phyloP scores from a whole-genome alignment of 2,888 invertebrate genomes.

The Stictocephala bisonia region DNA sequence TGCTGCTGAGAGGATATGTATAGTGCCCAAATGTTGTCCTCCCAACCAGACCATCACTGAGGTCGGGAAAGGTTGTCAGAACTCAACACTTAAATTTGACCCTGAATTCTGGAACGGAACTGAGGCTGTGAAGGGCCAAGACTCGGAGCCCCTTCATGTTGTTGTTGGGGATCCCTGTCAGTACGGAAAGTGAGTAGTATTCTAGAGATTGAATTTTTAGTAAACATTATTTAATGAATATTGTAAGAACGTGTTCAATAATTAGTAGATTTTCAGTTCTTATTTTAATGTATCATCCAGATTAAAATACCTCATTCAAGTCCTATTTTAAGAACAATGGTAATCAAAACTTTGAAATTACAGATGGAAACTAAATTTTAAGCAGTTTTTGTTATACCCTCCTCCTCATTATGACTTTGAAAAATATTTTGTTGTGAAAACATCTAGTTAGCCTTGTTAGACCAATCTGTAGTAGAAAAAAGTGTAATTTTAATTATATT shows the following conservation, averaged over 20 bases:
- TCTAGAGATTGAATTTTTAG: too few species aligned
- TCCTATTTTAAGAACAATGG: background rate
- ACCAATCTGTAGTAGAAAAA: too few species aligned
- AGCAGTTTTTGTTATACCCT: background rate
- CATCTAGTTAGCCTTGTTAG: too few species aligned
- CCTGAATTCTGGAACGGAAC: slow-evolving; percentile 46
- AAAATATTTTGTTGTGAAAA: too few species aligned
- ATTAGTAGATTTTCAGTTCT: too few species aligned
- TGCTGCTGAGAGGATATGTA: slow-evolving; percentile 54
- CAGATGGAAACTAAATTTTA: too few species aligned
- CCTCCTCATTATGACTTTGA: background rate
- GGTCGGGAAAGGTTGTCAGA: slow-evolving; percentile 49
- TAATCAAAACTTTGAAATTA: too few species aligned
- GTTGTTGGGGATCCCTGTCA: slow-evolving; percentile 70
- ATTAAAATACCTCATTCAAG: too few species aligned
- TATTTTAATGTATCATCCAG: too few species aligned
- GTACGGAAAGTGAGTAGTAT: slow-evolving; percentile 64
- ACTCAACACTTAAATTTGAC: slow-evolving; percentile 46
- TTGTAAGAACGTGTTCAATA: too few species aligned
- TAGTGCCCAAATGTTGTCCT: slow-evolving; percentile 69
- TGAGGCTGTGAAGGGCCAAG: background rate
- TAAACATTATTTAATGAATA: too few species aligned
- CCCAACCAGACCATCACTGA: slow-evolving; percentile 67
- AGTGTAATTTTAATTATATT: too few species aligned
- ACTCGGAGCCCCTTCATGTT: slow-evolving; percentile 66